Base-by-base conservation (phyloP, 2,888 invertebrate species). In the Drosophila pseudotalamancana region DNA sequence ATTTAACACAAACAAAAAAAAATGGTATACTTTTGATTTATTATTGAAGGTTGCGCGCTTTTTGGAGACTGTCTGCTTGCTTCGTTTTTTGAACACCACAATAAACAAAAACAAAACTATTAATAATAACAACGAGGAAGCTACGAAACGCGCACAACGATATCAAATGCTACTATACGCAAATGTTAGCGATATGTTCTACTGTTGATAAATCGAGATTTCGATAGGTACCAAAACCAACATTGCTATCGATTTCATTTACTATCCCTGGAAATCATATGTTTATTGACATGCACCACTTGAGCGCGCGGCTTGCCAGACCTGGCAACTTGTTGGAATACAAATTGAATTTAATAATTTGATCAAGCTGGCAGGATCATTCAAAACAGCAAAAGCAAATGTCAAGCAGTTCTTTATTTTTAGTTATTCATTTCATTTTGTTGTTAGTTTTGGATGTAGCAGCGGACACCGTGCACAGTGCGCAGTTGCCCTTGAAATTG, bases 71-170 rank as follows among this genome's bases (percentile, higher is more conserved):
- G 34, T 8, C 25, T 42, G 45, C n/a, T 55, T 21, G 46, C 35
- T 59, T 3, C 35, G 64, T 53, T 70, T 42, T 42, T 31, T 21
- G n/a, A 55, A 70, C 59, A 34, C 55, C 60, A 50, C 56, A 49
- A 51, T 70, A 72, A 72, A 72, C 72, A 74, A 72, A 70, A 72
- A 72, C 65, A 72, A 74, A 56, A 67, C 49, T 39, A 27, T 55
- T 64, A 39, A 48, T 72, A 69, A 72, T 56, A 72, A 55, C 69
- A 72, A 60, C 53, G 48, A 32, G 51, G 23, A 32, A 31, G 19
- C 42, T 37, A 34, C 48, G 43, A 53, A 74, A 70, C 71, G 70
- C 70, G 70, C 75, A 60, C 48, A 63, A 55, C 62, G 42, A 73
- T 71, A 50, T 55, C 39, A 60, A 55, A 55, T 69, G 55, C 63